Conservation (phyloP, 2,113 vertebrate species). For the Lasiurus borealis region DNA sequence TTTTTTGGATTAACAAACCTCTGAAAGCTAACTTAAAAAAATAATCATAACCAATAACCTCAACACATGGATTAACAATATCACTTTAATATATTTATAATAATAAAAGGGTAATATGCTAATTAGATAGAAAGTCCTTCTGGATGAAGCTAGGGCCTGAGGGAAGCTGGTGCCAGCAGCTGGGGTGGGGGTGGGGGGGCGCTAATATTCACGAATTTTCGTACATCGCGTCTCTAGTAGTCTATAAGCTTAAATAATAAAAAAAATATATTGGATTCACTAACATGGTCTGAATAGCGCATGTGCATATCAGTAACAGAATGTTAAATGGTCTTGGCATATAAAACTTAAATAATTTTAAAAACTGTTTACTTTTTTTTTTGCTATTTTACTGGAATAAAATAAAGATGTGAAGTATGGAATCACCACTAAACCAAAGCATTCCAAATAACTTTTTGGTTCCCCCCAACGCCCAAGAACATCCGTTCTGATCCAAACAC, state of each 20-base stretch:
- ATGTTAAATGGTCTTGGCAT: not conserved
- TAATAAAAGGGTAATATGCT: too few relatives aligned
- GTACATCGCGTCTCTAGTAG: not conserved
- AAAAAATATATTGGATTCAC: not conserved
- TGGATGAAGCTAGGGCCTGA: too few relatives aligned
- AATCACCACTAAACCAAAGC: not conserved
- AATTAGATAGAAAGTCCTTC: too few relatives aligned
- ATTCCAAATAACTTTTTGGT: not conserved
- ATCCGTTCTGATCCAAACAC: not conserved
- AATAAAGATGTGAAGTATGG: not conserved
- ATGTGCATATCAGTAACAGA: not conserved
- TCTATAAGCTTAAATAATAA: conserved; percentile 8
- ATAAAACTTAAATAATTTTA: conserved; percentile 1
- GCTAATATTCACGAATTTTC: too few relatives aligned
- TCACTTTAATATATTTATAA: not conserved
- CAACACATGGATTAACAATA: not conserved
- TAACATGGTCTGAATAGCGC: not conserved
- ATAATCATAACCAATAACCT: not conserved
- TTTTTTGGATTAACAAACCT: not conserved
- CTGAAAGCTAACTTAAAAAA: not conserved
- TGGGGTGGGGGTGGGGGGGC: too few relatives aligned
- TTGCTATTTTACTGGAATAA: not conserved
- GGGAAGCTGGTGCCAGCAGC: too few relatives aligned
- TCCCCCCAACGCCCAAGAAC: not conserved
- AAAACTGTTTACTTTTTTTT: not conserved